These are phyloP conservation scores for Pseudorhiza aurosa DNA, from an alignment of 30 jellyfish, hydroid and myxozoan genomes.

Conservation along the genomic window DNA sequence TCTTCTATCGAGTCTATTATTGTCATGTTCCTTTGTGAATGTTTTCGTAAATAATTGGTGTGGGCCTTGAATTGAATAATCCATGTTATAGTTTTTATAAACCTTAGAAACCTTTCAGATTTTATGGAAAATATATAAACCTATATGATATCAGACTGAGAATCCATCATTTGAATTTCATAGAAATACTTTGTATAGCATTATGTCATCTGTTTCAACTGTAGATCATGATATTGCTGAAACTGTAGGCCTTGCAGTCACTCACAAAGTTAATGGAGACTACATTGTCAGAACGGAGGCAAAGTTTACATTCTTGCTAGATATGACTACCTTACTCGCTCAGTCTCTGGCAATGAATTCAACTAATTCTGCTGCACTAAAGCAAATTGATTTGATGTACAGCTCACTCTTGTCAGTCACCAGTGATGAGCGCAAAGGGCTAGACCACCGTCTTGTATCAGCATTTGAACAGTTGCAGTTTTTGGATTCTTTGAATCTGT, in stretches of 20 bases:
- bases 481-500: conserved; percentile 46
- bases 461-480: conserved; percentile 52
- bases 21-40: too few relatives aligned
- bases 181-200: too few relatives aligned
- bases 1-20: too few relatives aligned
- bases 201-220: too few relatives aligned
- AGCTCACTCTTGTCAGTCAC: conserved; percentile 23
- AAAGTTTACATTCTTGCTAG: conserved; percentile 65
- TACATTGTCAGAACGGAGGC: conserved; percentile 15
- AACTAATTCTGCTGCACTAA: conserved; percentile 59
- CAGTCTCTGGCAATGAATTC: conserved; percentile 82
- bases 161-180: too few relatives aligned
- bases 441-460: conserved; percentile 57
- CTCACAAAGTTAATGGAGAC: conserved; percentile 12
- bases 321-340: conserved; percentile 80
- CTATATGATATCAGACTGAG: too few relatives aligned
- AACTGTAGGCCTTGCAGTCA: conserved; percentile 61
- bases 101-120: too few relatives aligned
- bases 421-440: conserved; percentile 29
- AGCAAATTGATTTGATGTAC: conserved; percentile 67
- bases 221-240: conserved; percentile 94
- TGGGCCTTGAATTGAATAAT: too few relatives aligned
- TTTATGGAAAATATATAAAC: too few relatives aligned
- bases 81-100: too few relatives aligned
- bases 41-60: too few relatives aligned